Percentiles rank a stretch among this genome's conserved stretches.
These are phyloP conservation scores for Lasiommata megera DNA, from an alignment of 2,888 invertebrate species.

Conservation along the genomic window DNA sequence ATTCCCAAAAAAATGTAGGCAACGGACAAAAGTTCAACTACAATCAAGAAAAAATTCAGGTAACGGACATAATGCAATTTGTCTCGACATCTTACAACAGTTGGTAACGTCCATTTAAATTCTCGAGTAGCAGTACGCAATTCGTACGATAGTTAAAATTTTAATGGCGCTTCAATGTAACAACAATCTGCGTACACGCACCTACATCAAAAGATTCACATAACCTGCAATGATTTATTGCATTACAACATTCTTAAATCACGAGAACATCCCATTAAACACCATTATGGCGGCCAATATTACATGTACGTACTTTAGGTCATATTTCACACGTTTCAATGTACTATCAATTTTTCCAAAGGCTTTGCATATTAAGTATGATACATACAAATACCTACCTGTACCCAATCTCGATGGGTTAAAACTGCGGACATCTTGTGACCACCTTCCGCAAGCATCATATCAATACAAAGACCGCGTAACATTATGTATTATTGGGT, in stretches of 20 bases:
- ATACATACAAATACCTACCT: too few relatives aligned
- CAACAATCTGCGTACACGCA: not conserved
- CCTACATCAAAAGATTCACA: conserved; percentile 15
- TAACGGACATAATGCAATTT: conserved; percentile 33
- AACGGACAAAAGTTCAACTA: conserved; percentile 27
- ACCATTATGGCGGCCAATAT: conserved; percentile 38
- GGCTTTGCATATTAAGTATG: too few relatives aligned
- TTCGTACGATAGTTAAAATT: conserved; percentile 3
- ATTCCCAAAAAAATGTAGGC: conserved; percentile 29
- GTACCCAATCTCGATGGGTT: too few relatives aligned
- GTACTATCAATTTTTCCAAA: too few relatives aligned
- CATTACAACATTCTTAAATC: conserved; percentile 32
- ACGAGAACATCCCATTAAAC: conserved; percentile 38
- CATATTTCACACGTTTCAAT: not conserved
- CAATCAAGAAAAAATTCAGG: conserved; percentile 30
- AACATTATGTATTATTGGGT: too few relatives aligned
- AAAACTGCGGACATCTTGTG: too few relatives aligned
- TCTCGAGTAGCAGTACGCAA: not conserved
- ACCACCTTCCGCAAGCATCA: too few relatives aligned
- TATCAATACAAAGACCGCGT: too few relatives aligned
- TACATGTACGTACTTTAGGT: conserved; percentile 28
- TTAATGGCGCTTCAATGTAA: conserved; percentile 2
- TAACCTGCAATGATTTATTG: conserved; percentile 13
- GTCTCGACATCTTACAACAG: conserved; percentile 23
- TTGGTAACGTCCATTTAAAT: not conserved